Conservation (phyloP, 2,888 invertebrate genomes). For the Mimachlamys varia region DNA sequence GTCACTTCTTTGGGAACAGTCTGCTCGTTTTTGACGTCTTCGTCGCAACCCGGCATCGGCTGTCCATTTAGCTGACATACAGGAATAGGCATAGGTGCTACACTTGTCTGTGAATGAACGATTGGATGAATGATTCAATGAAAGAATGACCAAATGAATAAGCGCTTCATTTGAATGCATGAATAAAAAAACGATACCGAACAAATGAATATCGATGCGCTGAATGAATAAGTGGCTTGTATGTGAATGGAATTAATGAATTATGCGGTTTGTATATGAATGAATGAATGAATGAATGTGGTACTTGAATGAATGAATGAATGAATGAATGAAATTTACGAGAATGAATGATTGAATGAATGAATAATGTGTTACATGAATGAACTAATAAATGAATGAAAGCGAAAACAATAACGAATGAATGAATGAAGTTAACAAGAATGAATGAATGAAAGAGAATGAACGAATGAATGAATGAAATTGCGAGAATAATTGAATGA, state of each 20-base stretch:
- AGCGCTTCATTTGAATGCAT: too few species aligned
- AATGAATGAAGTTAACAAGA: neutral
- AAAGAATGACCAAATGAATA: too few species aligned
- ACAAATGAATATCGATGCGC: too few species aligned
- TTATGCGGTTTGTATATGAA: neutral
- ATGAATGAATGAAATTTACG: too few species aligned
- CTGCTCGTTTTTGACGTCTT: neutral
- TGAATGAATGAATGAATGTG: constrained; percentile 16
- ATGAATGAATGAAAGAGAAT: too few species aligned
- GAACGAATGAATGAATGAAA: constrained; percentile 10
- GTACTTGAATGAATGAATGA: too few species aligned
- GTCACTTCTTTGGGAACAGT: neutral
- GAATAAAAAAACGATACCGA: too few species aligned
- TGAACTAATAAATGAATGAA: too few species aligned
- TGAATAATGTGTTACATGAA: too few species aligned
- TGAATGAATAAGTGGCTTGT: too few species aligned
- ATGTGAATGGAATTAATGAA: too few species aligned
- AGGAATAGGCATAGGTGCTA: constrained; percentile 31
- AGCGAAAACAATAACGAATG: neutral
- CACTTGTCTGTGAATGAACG: neutral
- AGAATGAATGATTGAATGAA: neutral
- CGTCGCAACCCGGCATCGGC: neutral
- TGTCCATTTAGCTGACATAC: neutral
- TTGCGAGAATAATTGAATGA: too few species aligned
- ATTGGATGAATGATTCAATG: neutral